Base-by-base conservation (phyloP, 2,113 vertebrate genomes). In the Climacteris rufus region DNA sequence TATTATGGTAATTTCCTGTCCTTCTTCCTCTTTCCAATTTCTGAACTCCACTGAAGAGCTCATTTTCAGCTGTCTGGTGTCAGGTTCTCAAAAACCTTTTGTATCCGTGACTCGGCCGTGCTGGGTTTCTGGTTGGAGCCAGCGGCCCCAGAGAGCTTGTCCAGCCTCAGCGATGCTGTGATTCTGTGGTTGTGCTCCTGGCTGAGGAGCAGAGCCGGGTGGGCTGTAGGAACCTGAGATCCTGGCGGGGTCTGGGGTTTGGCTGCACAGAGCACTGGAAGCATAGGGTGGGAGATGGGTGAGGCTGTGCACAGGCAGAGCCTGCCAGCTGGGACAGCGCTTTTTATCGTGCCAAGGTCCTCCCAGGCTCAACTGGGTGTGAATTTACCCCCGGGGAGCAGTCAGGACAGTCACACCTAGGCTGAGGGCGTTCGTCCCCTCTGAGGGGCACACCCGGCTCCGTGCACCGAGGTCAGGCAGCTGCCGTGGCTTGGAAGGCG, bases 21-120 rank as follows among this genome's bases (percentile, higher is more conserved):
- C 37, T 72, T 49, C 35, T n/a, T 79, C 27, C 16, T 65, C 45
- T 33, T 66, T n/a, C 37, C 19, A 10, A 3, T 75, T 35, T 27
- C 27, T 12, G 11, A 57, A 31, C 66, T 56, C 68, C 44, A 15
- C 33, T 31, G 47, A 47, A 0, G 3, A 52, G 37, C 53, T 76
- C 12, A 13, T 61, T 71, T 81, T 71, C 63, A 52, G 3, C 17
- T 49, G 4, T 11, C 2, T n/a, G 25, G 5, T 31, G 37, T 8
- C 42, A 52, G 30, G 15, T 74, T 45, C 61, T 90, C 60, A 31
- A 35, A 35, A 15, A 49, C 30, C 13, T 47, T 35, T 79, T 31
- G 11, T 14, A 4, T 3, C 50, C 0, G 0, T 30, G 65, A 1
- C 47, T 56, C 18, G 49, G 66, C 57, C 44, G 33, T 19, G 63